Base-by-base conservation (phyloP, 37 sponge, comb jelly and placozoan species). In the Beroe ovata region DNA sequence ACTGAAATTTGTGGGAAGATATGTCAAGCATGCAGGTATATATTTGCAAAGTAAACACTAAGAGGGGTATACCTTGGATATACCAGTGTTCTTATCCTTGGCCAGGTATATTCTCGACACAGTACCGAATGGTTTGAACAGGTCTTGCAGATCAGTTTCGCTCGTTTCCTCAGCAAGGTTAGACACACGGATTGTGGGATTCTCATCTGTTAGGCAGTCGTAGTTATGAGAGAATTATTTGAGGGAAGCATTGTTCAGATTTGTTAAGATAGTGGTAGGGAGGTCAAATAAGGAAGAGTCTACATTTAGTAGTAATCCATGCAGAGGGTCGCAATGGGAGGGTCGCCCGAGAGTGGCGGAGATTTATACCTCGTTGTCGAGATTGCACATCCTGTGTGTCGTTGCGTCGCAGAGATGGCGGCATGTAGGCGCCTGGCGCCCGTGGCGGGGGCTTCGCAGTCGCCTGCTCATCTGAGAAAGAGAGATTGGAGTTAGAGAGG, bases 41-140 rank as follows among this genome's bases (percentile, higher is more conserved):
- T n/a, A n/a, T n/a, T n/a, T n/a, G n/a, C n/a, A n/a, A n/a, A n/a
- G n/a, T n/a, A n/a, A n/a, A n/a, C n/a, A n/a, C n/a, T n/a, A n/a
- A n/a, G n/a, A n/a, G n/a, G n/a, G n/a, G n/a, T n/a, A n/a, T 47
- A 94, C 97, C 92, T 96, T 96, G 23, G 97, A 96, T 29, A 91
- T 94, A 21, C 93, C 94, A 0, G 94, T 96, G 47, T 60, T 89
- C 88, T 94, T 95, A 88, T 96, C 95, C 60, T 94, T 94, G 47
- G 95, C 97, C 32, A 96, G 91, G 58, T 92, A 96, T n/a, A 95
- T 91, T 30, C 97, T 60, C 37, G 90, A 71, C 22, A 96, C 91
- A 14, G 72, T 16, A 0, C 97, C 97, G 93, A 96, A 96, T 47
- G 90, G 91, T 20, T 91, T 89, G 88, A 96, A 96, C 25, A 96